Conservation (phyloP, 2,888 invertebrate genomes). For the Mesorhabditis sp. region DNA sequence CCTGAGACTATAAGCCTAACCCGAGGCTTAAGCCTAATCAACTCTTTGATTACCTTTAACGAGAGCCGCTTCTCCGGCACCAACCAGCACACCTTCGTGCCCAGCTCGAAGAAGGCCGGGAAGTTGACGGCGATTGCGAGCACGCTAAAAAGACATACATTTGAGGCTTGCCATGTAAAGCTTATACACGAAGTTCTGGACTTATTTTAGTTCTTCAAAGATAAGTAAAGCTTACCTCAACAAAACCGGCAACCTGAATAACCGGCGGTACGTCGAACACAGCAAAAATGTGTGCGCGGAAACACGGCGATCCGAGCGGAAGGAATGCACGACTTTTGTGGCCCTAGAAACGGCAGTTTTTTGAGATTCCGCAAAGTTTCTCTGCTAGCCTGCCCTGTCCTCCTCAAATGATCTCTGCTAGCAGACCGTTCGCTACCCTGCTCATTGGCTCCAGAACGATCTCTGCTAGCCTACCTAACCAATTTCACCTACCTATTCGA, state of each 20-base stretch:
- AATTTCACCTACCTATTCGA: slow-evolving; percentile 29
- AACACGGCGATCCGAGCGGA: slow-evolving; percentile 45
- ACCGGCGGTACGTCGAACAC: slow-evolving; percentile 40
- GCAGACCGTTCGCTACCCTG: too few species aligned
- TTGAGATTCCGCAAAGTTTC: too few species aligned
- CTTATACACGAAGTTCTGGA: too few species aligned
- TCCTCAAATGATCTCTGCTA: too few species aligned
- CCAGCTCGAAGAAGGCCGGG: slow-evolving; percentile 50
- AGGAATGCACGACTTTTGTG: slow-evolving; percentile 35
- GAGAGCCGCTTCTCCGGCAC: slow-evolving; percentile 7
- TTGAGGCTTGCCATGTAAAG: too few species aligned
- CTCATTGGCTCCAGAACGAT: too few species aligned
- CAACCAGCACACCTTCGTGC: slow-evolving; percentile 18
- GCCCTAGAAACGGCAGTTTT: slow-evolving; percentile 16
- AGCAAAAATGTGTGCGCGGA: slow-evolving; percentile 37
- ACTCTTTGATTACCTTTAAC: slow-evolving; percentile 10
- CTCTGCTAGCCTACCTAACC: too few species aligned
- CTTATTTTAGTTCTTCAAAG: neutral
- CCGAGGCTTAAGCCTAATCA: neutral
- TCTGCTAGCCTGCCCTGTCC: too few species aligned
- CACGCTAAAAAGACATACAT: neutral
- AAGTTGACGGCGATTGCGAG: slow-evolving; percentile 43
- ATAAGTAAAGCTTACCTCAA: neutral
- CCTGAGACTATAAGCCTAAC: neutral
- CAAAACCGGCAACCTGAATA: slow-evolving; percentile 20